Percentiles rank a stretch among this genome's conserved stretches.
These are phyloP conservation scores for Cheilosia impressa DNA, from an alignment of 2,888 invertebrate species.

Conservation along the genomic window DNA sequence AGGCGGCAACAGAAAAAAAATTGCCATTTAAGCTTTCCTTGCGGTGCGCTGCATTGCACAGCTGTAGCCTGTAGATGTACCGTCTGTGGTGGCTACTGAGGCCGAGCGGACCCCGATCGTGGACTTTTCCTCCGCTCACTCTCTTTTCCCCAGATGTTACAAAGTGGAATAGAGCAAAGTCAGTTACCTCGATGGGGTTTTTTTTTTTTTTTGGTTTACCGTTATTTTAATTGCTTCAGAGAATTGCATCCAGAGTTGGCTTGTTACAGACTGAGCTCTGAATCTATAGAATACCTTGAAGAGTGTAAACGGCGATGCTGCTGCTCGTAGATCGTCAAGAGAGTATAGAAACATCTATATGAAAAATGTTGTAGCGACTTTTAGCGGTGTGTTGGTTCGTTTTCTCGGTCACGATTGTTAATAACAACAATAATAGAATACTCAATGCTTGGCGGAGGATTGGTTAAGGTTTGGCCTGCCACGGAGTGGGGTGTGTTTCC, in stretches of 20 bases:
- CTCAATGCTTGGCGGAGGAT: constrained; percentile 48
- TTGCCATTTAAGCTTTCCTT: constrained; percentile 51
- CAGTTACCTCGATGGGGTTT: constrained; percentile 67
- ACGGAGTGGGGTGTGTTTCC: constrained; percentile 47
- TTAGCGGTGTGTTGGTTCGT: constrained; percentile 18
- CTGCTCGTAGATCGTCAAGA: constrained; percentile 24
- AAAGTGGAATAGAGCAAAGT: constrained; percentile 47
- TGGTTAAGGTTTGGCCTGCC: constrained; percentile 65
- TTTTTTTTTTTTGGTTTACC: constrained; percentile 58
- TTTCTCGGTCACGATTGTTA: constrained; percentile 69
- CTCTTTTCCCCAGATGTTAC: constrained; percentile 30
- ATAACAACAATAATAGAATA: constrained; percentile 53
- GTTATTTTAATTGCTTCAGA: constrained; percentile 73
- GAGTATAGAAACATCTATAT: background rate
- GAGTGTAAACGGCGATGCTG: constrained; percentile 37
- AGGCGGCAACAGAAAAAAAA: constrained; percentile 25
- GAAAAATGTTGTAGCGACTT: constrained; percentile 10
- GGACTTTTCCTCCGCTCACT: constrained; percentile 29
- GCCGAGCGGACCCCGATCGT: constrained; percentile 15
- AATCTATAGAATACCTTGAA: constrained; percentile 52
- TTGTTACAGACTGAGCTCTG: constrained; percentile 32
- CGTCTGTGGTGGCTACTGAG: background rate
- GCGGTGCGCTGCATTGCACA: constrained; percentile 31
- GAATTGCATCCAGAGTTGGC: constrained; percentile 51
- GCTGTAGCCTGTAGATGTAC: constrained; percentile 19